Base-by-base conservation (phyloP, 2,797 vertebrate species). In the Eulemur coronatus region DNA sequence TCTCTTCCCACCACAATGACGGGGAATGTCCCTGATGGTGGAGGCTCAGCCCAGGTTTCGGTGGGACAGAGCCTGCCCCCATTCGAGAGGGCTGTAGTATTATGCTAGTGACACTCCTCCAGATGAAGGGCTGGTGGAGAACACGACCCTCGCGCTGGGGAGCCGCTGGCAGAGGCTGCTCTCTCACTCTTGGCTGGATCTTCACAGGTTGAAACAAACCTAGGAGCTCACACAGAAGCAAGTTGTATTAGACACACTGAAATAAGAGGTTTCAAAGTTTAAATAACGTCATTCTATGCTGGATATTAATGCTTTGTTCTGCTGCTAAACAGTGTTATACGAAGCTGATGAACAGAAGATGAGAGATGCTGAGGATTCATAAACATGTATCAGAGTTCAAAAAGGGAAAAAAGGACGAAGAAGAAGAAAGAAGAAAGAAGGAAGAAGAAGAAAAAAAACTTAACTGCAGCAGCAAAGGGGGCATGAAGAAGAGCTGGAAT, bases 211-310 rank as follows among this genome's bases (percentile, higher is more conserved):
- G 50, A 99, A 99, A 97, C 97, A 97, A 96, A 98, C 98, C 41
- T 98, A 98, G 94, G 99, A 99, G 85, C 99, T 99, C 75, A 99
- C 98, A 98, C 99, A 99, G 98, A 99, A 99, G 98, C 99, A 99
- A 97, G 98, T 98, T 82, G 98, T 99, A 72, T 97, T 18, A 88
- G 99, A 99, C 97, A 99, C 99, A 1, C 95, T 99, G 97, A 99
- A 99, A 80, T 99, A 99, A 97, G 99, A 99, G 98, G 99, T 99
- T 96, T 98, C 99, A 30, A 99, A 99, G 97, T 99, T 99, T 97
- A 99, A 98, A 97, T 99, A 99, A 38, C 99, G 99, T 92, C 99
- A 99, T 95, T 97, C 98, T 73, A 96, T 99, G 97, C 96, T 99
- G 97, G 99, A 99, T 97, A 99, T 99, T 38, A 99, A 99, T 89